phyloP scores from a whole-genome alignment of 2,888 invertebrate genomes.

The Hartigia nigra region DNA sequence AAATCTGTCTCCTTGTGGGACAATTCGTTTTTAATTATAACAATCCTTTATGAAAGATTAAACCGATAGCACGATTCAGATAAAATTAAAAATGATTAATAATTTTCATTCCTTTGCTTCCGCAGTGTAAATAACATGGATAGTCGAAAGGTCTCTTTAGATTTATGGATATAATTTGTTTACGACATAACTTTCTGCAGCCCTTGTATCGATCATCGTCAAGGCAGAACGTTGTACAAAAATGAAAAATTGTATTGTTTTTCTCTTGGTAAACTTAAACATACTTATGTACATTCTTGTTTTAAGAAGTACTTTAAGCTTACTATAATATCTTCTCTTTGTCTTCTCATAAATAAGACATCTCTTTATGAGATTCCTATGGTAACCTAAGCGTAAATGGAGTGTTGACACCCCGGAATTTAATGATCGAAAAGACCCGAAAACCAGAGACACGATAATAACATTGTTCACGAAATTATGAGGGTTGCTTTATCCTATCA shows the following conservation, averaged over 20 bases:
- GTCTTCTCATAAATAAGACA: neutral
- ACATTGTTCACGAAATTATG: neutral
- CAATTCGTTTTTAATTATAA: neutral
- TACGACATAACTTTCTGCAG: neutral
- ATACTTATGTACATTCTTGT: neutral
- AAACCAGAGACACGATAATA: neutral
- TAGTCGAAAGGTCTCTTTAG: neutral
- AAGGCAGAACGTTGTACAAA: neutral
- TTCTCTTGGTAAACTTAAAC: neutral
- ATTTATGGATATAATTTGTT: neutral
- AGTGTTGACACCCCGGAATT: neutral
- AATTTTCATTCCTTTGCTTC: neutral
- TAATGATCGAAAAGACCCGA: neutral
- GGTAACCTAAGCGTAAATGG: neutral
- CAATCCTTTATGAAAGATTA: neutral
- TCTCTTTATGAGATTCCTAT: neutral
- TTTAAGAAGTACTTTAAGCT: neutral
- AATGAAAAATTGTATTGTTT: neutral
- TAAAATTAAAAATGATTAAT: neutral
- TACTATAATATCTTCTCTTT: neutral
- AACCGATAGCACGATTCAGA: neutral
- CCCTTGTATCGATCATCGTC: neutral
- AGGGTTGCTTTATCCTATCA: neutral
- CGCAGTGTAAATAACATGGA: neutral
- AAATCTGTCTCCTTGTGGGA: neutral